phyloP scores from a whole-genome alignment of 1,140 invertebrate species.

The Ericerus pela region DNA sequence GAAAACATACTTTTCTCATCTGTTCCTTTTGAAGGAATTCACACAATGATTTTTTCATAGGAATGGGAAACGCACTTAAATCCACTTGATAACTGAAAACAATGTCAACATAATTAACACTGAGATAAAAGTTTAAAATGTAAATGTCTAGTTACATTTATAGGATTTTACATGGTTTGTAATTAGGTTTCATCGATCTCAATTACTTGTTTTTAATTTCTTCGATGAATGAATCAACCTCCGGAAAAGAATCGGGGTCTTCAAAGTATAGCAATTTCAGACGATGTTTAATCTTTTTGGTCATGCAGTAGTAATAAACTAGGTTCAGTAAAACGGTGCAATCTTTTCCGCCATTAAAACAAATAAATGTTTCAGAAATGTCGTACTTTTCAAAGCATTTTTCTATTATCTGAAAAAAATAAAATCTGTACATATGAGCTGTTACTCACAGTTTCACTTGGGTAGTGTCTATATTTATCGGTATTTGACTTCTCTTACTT shows the following conservation, averaged over 20 bases:
- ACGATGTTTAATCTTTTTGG: conserved; percentile 25
- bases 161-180: too few relatives aligned
- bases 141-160: neutral
- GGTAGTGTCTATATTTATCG: too few relatives aligned
- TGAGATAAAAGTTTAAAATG: neutral
- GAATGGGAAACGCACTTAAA: conserved; percentile 45
- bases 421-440: neutral
- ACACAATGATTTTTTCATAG: conserved; percentile 52
- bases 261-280: conserved; percentile 51
- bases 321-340: conserved; percentile 81
- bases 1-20: conserved; percentile 62
- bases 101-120: neutral
- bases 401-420: conserved; percentile 25
- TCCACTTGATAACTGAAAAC: conserved; percentile 49
- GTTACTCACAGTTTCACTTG: too few relatives aligned
- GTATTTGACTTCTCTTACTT: too few relatives aligned
- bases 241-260: conserved; percentile 58
- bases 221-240: conserved; percentile 72
- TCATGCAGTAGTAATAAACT: conserved; percentile 43
- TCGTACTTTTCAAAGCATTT: conserved; percentile 36
- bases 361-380: conserved; percentile 60
- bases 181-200: too few relatives aligned
- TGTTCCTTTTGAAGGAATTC: conserved; percentile 44
- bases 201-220: conserved; percentile 40
- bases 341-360: conserved; percentile 96